Percentiles rank a stretch among this genome's conserved stretches.
Evolutionary conservation across 2,113 vertebrate species (phyloP).

Genomic region (Chroicocephalus ridibundus): DNA sequence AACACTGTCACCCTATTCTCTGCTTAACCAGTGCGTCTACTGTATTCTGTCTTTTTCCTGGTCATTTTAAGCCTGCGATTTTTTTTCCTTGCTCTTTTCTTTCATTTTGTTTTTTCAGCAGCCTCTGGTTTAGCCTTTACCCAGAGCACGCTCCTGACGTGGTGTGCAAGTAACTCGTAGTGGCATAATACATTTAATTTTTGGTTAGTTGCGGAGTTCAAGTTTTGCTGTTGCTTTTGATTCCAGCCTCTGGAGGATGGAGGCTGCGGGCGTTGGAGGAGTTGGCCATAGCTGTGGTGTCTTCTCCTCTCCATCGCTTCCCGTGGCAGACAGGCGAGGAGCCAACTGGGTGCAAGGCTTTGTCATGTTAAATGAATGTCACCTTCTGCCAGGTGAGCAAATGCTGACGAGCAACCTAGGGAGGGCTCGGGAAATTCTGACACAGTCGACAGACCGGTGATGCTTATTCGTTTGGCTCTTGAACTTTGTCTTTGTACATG

Average conservation of each 20-base stretch:
- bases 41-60: background rate
- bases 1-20: background rate
- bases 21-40: background rate
- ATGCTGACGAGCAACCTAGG: background rate
- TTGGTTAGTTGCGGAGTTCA: background rate
- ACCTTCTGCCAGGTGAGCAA: background rate
- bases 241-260: background rate
- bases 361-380: background rate
- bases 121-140: background rate
- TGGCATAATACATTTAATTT: background rate
- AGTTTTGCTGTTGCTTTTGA: background rate
- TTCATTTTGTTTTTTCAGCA: background rate
- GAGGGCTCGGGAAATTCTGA: background rate
- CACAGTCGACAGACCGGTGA: background rate
- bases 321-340: background rate
- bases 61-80: background rate
- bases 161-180: rapidly evolving
- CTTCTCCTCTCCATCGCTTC: background rate
- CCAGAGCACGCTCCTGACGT: background rate
- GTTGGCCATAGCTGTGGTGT: background rate
- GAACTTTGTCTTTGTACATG: background rate
- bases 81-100: background rate
- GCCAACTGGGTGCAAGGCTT: background rate
- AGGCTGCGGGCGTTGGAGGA: background rate
- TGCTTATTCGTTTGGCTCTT: background rate